Conservation (phyloP, 2,113 vertebrate species). For the Calyptomena viridis region DNA sequence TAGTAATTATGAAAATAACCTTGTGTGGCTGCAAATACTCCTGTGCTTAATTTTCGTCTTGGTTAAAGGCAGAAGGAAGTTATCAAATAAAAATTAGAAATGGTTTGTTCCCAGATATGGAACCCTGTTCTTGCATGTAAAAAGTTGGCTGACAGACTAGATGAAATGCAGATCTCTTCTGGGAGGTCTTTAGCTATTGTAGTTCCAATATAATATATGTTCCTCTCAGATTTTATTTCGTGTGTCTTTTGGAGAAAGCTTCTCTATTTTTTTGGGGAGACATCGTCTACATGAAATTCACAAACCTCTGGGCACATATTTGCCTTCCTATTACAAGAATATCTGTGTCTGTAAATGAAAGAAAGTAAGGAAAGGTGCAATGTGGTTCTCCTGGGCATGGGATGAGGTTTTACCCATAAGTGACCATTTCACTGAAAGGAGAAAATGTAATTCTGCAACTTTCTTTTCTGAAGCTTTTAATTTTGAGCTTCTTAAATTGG, state of each 20-base stretch:
- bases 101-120: background rate
- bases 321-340: background rate
- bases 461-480: background rate
- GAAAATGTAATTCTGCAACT: background rate
- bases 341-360: background rate
- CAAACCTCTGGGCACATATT: background rate
- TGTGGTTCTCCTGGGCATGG: background rate
- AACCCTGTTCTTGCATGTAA: background rate
- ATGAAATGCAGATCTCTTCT: background rate
- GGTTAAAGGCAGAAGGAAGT: conserved; percentile 7
- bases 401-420: background rate
- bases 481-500: background rate
- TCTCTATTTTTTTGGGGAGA: background rate
- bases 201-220: background rate
- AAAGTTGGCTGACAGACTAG: background rate
- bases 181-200: background rate
- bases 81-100: background rate
- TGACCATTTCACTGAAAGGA: background rate
- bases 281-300: background rate
- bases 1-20: background rate
- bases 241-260: background rate
- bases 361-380: background rate
- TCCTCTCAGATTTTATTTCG: background rate
- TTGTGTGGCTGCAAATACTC: background rate
- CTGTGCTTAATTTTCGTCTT: background rate